A percentile compares a stretch with the other conserved stretches of the same genome.
phyloP scores from a whole-genome alignment of 2,797 vertebrate species.

The Mus caroli region DNA sequence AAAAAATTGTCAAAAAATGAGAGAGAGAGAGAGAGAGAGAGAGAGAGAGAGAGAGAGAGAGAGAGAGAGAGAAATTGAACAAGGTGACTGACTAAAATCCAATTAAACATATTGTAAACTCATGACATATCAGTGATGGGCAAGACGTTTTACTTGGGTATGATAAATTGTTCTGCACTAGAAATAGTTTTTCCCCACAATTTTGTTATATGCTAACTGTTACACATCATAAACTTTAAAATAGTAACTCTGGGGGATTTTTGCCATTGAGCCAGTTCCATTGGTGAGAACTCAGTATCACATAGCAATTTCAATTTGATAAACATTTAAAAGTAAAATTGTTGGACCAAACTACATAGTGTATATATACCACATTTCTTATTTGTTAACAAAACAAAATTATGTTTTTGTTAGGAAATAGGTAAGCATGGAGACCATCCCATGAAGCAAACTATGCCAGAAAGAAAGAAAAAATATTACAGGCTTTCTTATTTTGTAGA shows the following conservation, averaged over 20 bases:
- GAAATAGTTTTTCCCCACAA: neutral
- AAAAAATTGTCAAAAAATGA: neutral
- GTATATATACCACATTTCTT: neutral
- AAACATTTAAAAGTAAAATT: neutral
- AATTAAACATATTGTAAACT: neutral
- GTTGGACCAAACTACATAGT: neutral
- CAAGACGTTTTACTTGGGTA: neutral
- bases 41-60: too few species aligned
- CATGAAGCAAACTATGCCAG: neutral
- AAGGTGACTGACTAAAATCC: slow-evolving; percentile 14
- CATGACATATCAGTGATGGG: neutral
- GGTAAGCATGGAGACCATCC: neutral
- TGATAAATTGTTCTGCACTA: neutral
- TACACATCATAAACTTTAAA: neutral
- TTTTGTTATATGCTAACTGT: neutral
- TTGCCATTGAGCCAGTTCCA: neutral
- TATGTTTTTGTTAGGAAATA: neutral
- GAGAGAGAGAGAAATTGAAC: too few species aligned
- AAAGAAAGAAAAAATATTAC: neutral
- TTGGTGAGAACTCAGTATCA: neutral
- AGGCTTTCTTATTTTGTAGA: neutral
- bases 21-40: too few species aligned
- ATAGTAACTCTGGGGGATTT: neutral
- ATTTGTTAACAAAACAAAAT: neutral
- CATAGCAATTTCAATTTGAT: neutral